Base-by-base conservation (phyloP, 2,113 vertebrate genomes). In the Delphinus delphis region DNA sequence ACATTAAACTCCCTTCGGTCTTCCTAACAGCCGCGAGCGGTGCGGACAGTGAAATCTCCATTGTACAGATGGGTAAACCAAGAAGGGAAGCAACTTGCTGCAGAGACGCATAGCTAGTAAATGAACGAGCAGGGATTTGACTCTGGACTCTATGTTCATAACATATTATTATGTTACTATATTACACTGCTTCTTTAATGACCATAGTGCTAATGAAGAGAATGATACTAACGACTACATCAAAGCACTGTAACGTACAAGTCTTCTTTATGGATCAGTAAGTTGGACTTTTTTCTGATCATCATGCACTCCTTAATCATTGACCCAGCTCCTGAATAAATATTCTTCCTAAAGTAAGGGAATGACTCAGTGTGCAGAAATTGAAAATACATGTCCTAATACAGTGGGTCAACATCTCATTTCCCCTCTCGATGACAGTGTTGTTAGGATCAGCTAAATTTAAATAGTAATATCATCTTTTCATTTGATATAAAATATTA, bases 401-500 rank as follows among this genome's bases (percentile, higher is more conserved):
- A 25, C 7, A 58, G 76, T 58, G 55, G 88, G 76, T 96, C 91
- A 96, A 83, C 84, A 90, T 92, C 70, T 94, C 84, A 80, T 89
- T 77, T 97, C 14, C 28, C 23, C n/a, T 79, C 53, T 33, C 4
- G 70, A 71, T 58, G 88, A 82, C 38, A 15, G 18, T 73, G 67
- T 90, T 73, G 91, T 94, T 58, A 85, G 60, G 67, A 88, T 79
- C 38, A 71, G 81, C 41, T 82, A 88, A 76, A 91, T 97, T 96
- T 97, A 97, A 97, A 97, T 94, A 90, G 94, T 26, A 91, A 94
- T 90, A 84, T 65, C 70, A 92, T 90, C 90, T 91, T 97, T 96
- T 95, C 96, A 90, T 93, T 85, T 68, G 93, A 23, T 85, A 97
- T 97, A 88, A 97, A 97, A 98, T 95, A 98, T 98, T 97, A 88